These are phyloP conservation scores for Oryzias javanicus DNA, from an alignment of 2,113 vertebrate genomes.

Conservation along the genomic window DNA sequence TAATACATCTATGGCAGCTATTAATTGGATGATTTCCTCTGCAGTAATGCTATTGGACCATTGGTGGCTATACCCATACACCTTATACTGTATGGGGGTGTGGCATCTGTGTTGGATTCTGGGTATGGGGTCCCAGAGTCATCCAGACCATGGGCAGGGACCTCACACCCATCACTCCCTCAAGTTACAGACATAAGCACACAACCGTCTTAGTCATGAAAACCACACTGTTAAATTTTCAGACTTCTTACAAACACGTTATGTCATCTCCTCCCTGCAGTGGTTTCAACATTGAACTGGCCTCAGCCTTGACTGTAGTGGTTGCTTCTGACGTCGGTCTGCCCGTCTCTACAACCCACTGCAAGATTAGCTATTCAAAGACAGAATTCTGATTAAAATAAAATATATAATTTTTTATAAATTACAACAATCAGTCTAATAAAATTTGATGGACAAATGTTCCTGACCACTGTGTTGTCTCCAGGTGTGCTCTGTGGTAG, in stretches of 20 bases:
- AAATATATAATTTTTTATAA: too few species aligned
- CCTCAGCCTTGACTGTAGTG: slow-evolving; percentile 93
- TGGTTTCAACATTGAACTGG: slow-evolving; percentile 97
- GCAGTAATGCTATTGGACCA: slow-evolving; percentile 96
- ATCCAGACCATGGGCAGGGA: slow-evolving; percentile 98
- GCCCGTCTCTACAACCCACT: slow-evolving; percentile 97
- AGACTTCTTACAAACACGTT: slow-evolving; percentile 4
- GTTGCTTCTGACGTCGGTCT: slow-evolving; percentile 94
- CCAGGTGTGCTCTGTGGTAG: slow-evolving; percentile 95
- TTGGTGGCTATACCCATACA: slow-evolving; percentile 92
- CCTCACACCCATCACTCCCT: slow-evolving; percentile 94
- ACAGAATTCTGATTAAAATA: too few species aligned
- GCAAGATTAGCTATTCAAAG: slow-evolving; percentile 82
- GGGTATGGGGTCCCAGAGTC: slow-evolving; percentile 97
- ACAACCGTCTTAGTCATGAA: slow-evolving; percentile 13
- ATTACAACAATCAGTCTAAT: too few species aligned
- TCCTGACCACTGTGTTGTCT: slow-evolving; percentile 1
- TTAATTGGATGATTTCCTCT: background rate
- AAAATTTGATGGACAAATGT: too few species aligned
- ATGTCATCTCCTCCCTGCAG: slow-evolving; percentile 66
- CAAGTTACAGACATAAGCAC: slow-evolving; percentile 54
- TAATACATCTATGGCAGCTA: too few species aligned
- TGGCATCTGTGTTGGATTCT: slow-evolving; percentile 92
- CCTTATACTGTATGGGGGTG: slow-evolving; percentile 92
- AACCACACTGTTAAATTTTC: slow-evolving; percentile 20